Conservation (phyloP, 2,113 vertebrate species). For the Eubucco bourcierii region DNA sequence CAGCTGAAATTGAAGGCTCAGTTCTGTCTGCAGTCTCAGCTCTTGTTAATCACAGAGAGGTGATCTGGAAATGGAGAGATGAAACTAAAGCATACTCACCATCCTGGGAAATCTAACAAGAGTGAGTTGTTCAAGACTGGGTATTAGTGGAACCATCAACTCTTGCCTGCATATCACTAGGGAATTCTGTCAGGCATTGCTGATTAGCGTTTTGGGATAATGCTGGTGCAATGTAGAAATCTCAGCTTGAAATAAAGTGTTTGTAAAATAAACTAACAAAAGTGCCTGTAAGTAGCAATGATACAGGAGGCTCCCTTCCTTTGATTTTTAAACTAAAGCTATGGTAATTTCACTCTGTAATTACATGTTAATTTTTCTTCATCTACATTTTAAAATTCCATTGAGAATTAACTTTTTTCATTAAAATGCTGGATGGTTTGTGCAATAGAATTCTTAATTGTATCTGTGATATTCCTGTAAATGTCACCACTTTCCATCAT, state of each 20-base stretch:
- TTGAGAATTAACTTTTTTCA: slow-evolving; percentile 66
- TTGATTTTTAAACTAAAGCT: slow-evolving; percentile 52
- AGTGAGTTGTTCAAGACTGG: slow-evolving; percentile 39
- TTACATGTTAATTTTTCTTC: slow-evolving; percentile 68
- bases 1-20: not conserved
- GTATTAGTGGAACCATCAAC: slow-evolving; percentile 25
- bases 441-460: slow-evolving; percentile 61
- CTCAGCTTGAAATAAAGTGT: slow-evolving; percentile 15
- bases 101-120: slow-evolving; percentile 58
- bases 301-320: slow-evolving; percentile 21
- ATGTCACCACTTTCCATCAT: slow-evolving; percentile 45
- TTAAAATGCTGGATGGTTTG: slow-evolving; percentile 62
- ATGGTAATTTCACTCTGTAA: slow-evolving; percentile 56
- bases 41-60: slow-evolving; percentile 27
- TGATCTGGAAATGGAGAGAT: slow-evolving; percentile 40
- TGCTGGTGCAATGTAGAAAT: slow-evolving; percentile 16
- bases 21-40: slow-evolving; percentile 9
- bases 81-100: slow-evolving; percentile 6
- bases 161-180: not conserved
- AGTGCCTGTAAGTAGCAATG: not conserved
- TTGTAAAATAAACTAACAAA: slow-evolving; percentile 55
- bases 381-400: slow-evolving; percentile 67
- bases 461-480: slow-evolving; percentile 52
- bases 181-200: slow-evolving; percentile 11
- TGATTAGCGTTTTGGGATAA: slow-evolving; percentile 43